Conservation (phyloP, 2,797 vertebrate species). For the Spinibarbus caldwelli region DNA sequence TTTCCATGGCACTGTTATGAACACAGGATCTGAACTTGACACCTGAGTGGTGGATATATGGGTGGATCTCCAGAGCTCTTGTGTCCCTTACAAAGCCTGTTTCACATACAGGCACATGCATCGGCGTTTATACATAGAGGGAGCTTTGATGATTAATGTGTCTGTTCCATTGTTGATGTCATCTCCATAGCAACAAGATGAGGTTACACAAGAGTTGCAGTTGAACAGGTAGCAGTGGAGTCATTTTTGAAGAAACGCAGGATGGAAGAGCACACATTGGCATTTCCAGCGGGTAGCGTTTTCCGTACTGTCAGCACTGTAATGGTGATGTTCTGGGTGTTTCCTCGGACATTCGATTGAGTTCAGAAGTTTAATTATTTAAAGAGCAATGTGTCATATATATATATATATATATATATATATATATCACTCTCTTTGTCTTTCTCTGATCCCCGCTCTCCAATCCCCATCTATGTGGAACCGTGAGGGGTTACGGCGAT, state of each 20-base stretch:
- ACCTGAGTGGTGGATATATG: conserved; percentile 45
- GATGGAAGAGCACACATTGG: background rate
- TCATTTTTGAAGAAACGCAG: background rate
- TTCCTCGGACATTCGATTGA: conserved; percentile 36
- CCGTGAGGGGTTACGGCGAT: background rate
- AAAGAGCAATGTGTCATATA: conserved; percentile 49
- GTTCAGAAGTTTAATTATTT: conserved; percentile 58
- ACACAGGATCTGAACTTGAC: conserved; percentile 56
- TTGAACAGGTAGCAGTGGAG: conserved; percentile 40
- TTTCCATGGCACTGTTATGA: conserved; percentile 64
- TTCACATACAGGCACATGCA: conserved; percentile 40
- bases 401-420: background rate
- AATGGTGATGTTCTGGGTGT: conserved; percentile 8
- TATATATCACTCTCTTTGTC: background rate
- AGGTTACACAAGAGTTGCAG: conserved; percentile 32
- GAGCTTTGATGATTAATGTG: conserved; percentile 49
- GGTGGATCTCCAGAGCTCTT: conserved; percentile 39
- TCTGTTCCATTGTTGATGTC: conserved; percentile 51
- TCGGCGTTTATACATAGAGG: conserved; percentile 18
- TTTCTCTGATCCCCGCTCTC: background rate
- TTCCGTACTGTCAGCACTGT: background rate
- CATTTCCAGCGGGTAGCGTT: background rate
- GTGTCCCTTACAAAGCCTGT: conserved; percentile 40
- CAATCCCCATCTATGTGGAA: conserved; percentile 2
- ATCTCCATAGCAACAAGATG: conserved; percentile 41